phyloP scores from a whole-genome alignment of 2,113 vertebrate genomes.

The Pelecanoides urinatrix region DNA sequence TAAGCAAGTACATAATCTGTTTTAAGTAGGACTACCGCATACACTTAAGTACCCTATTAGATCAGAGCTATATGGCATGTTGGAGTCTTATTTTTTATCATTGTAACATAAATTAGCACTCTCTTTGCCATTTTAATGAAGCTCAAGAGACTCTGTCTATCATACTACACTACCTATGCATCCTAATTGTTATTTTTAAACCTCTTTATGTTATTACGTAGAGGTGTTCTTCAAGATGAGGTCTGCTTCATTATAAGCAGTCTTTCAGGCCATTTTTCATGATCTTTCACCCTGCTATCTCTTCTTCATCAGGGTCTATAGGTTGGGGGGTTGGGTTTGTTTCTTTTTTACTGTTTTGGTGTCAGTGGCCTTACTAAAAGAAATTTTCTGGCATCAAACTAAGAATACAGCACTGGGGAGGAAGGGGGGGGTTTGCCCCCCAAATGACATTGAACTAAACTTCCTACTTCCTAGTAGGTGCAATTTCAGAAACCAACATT shows the following conservation, averaged over 20 bases:
- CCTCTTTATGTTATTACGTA: not conserved
- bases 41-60: not conserved
- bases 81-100: not conserved
- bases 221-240: not conserved
- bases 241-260: not conserved
- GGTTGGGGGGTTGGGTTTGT: not conserved
- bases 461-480: not conserved
- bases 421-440: not conserved
- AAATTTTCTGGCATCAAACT: not conserved
- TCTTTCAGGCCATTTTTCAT: not conserved
- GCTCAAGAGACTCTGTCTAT: not conserved
- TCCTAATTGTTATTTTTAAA: not conserved
- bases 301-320: not conserved
- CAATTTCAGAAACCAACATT: not conserved
- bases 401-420: not conserved
- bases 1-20: not conserved
- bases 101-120: not conserved
- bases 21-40: not conserved
- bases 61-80: not conserved
- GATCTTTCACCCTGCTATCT: not conserved
- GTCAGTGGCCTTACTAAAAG: not conserved
- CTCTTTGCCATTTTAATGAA: not conserved
- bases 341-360: not conserved
- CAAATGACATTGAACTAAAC: not conserved
- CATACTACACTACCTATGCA: not conserved